A percentile compares a stretch with the other conserved stretches of the same genome.
Evolutionary conservation across 2,113 vertebrate species (phyloP).

Genomic region (Paradoxurus hermaphroditus): DNA sequence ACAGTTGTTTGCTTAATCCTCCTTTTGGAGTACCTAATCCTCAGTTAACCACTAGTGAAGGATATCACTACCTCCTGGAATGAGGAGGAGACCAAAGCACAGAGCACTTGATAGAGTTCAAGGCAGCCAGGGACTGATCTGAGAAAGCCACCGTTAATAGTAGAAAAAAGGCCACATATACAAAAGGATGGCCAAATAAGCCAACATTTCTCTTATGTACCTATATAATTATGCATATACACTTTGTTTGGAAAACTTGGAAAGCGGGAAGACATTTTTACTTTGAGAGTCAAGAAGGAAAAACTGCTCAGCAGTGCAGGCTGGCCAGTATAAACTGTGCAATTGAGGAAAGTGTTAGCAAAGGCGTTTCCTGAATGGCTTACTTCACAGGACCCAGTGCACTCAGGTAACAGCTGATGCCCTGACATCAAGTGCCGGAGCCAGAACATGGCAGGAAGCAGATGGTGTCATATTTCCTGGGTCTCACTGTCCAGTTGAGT

Average conservation of each 20-base stretch:
- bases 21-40: not conserved
- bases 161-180: not conserved
- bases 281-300: not conserved
- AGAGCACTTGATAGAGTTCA: not conserved
- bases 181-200: not conserved
- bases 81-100: not conserved
- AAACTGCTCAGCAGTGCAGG: not conserved
- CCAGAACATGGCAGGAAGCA: conserved; percentile 73
- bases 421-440: not conserved
- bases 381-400: conserved; percentile 13
- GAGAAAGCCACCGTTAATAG: not conserved
- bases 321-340: not conserved
- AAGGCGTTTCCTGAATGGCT: conserved; percentile 45
- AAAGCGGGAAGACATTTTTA: not conserved
- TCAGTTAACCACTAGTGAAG: conserved; percentile 9
- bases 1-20: not conserved
- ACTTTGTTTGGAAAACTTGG: not conserved
- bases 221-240: not conserved
- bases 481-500: conserved; percentile 67
- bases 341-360: not conserved
- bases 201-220: not conserved
- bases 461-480: conserved; percentile 75
- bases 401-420: conserved; percentile 64
- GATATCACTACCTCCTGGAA: not conserved
- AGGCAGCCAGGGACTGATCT: not conserved